Base-by-base conservation (phyloP, 2,888 invertebrate genomes). In the Meteorus cinctellus region DNA sequence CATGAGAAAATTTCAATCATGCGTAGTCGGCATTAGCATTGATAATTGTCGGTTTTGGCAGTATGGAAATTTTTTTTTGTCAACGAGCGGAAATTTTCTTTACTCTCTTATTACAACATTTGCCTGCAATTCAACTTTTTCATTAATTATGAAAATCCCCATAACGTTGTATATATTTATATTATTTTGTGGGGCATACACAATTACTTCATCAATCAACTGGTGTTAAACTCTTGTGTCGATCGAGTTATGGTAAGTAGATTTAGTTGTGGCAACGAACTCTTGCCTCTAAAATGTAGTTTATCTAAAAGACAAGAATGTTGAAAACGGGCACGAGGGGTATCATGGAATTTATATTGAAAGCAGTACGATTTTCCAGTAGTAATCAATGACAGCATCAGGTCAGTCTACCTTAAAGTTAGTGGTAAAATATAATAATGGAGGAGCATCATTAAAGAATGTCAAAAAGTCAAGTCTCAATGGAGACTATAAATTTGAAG, bases 21-120 rank as follows among this genome's bases (percentile, higher is more conserved):
- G 86, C 85, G 84, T 84, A 85, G 85, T 85, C 86, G 85, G 81
- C 85, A 72, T 86, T 83, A 86, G 85, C 84, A 81, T 74, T 86
- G 83, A 82, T 86, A 88, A 87, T 88, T 88, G 86, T 89, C 88
- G 84, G 86, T 89, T 81, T 89, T 89, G 89, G 89, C 89, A 89
- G 89, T 89, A 88, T 86, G 86, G 87, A 85, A 87, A 86, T 87
- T 86, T 85, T 83, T 65, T 27, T 59, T 71, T 55, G 67, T 80
- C 82, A 84, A 84, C 84, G 83, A 87, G 85, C 84, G 85, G 81
- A 85, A 85, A 84, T 84, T 84, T 80, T 82, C 82, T 82, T 82
- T 62, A 72, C 78, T 75, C 76, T 70, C 69, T 55, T 68, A 67
- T 66, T 72, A 77, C 51, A 66, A 74, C 36, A 72, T 65, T 66